Evolutionary conservation across 2,797 vertebrate species (phyloP).

Genomic region (Sebastes oblongus): DNA sequence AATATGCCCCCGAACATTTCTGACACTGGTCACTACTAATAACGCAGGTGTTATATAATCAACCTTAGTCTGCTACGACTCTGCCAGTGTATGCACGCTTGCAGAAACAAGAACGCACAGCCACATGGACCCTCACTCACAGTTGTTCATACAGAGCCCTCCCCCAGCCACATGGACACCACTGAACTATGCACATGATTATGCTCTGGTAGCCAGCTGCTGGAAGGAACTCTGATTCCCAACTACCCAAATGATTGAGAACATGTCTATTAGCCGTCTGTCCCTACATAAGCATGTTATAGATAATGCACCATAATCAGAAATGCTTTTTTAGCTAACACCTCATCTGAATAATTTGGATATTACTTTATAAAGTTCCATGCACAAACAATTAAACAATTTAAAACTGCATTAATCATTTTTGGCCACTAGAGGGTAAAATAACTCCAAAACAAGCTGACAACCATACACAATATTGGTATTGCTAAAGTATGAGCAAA

Average conservation of each 20-base stretch:
- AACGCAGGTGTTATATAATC: conserved; percentile 64
- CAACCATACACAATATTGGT: neutral
- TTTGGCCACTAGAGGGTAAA: neutral
- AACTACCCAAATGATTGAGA: neutral
- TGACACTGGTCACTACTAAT: conserved; percentile 10
- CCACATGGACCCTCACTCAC: conserved; percentile 53
- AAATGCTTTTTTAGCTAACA: neutral
- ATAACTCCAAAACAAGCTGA: neutral
- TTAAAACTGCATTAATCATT: neutral
- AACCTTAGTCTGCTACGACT: conserved; percentile 49
- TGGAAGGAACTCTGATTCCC: conserved; percentile 8
- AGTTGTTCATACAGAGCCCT: conserved; percentile 40
- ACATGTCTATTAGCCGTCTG: neutral
- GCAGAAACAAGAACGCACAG: conserved; percentile 8
- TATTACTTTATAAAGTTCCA: neutral
- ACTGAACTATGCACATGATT: conserved; percentile 33
- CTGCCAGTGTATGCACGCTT: conserved; percentile 22
- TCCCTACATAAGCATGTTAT: neutral
- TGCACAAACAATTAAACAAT: neutral
- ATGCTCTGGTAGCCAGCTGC: conserved; percentile 33
- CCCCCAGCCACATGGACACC: conserved; percentile 45
- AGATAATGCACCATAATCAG: neutral
- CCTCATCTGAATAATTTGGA: neutral
- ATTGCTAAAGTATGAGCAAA: neutral
- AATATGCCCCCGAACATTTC: neutral